A percentile compares a stretch with the other conserved stretches of the same genome.
These are phyloP conservation scores for Tyria jacobaeae DNA, from an alignment of 2,888 invertebrate genomes.

Conservation along the genomic window DNA sequence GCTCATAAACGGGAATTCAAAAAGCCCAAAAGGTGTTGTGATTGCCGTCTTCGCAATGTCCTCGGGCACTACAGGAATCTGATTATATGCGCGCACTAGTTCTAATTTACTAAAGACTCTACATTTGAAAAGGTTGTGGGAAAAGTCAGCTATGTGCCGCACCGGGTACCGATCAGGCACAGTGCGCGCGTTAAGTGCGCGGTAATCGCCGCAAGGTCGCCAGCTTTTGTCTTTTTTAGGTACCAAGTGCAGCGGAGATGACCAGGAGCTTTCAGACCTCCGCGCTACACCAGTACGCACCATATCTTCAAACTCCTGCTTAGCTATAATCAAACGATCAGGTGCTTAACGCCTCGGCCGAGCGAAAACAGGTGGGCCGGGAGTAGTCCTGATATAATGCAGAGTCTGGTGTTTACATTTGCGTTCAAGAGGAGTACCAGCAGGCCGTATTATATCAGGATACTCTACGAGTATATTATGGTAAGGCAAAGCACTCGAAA, in stretches of 20 bases:
- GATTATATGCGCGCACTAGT: not conserved
- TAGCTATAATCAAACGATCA: too few species aligned
- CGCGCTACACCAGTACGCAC: not conserved
- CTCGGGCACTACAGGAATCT: not conserved
- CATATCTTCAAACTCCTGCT: not conserved
- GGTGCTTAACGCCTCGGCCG: not conserved
- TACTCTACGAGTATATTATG: too few species aligned
- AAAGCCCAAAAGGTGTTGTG: not conserved
- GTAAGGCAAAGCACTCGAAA: too few species aligned
- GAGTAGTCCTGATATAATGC: not conserved
- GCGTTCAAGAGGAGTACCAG: too few species aligned
- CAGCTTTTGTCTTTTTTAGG: not conserved
- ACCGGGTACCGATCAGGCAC: not conserved
- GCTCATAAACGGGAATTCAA: not conserved
- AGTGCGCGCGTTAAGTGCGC: not conserved
- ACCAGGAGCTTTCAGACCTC: not conserved
- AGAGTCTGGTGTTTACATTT: too few species aligned
- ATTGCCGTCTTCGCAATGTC: not conserved
- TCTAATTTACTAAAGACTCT: not conserved
- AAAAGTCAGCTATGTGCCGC: not conserved
- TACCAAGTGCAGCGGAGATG: not conserved
- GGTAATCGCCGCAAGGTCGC: not conserved
- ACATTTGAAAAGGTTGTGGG: not conserved
- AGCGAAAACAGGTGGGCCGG: not conserved
- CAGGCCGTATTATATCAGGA: too few species aligned